Evolutionary conservation across 2,888 invertebrate species (phyloP), one percentile per base, ranked within the genome.

Genomic region (Ophonus ardosiacus): DNA sequence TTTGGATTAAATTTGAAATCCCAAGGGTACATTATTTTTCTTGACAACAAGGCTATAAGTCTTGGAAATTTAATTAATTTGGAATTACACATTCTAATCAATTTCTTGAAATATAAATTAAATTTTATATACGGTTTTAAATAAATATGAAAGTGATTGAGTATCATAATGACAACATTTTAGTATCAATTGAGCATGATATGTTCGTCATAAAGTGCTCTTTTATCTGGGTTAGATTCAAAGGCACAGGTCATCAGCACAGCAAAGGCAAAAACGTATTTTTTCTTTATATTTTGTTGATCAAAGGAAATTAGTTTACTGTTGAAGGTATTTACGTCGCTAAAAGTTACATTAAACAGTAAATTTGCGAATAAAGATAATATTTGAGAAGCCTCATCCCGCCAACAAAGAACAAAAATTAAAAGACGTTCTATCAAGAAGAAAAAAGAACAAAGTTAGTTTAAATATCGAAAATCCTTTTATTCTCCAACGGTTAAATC

Each of bases 401-500:
- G 57, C 21, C 56, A 82, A 83, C 83, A 83, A 83, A 83, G 83
- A 76, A 56, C 65, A 65, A 71, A 83, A 83, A 83, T 83, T 83
- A 83, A 83, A 83, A 76, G 83, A 83, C 83, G 83, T 76, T 83
- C 31, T 15, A 57, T 56, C 74, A 31, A 63, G 68, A 82, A 51
- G 40, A 82, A 51, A 82, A 78, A 78, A 31, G 84, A 65, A 65
- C 79, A 84, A 84, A 84, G 78, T 84, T 65, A 84, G 51, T 78
- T 83, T 74, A 83, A 83, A 83, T 83, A 83, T 79, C 79, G 79
- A 79, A 84, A 84, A 84, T 65, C 65, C 79, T 61, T 84, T 84
- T 79, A 84, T 65, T 79, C 78, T 51, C 78, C 59, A 84, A 65
- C 63, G 79, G 63, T 84, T 65, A 78, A 84, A 84, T 84, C 78